Evolutionary conservation across 2,888 invertebrate species (phyloP).

Genomic region (Pachymerium ferrugineum): DNA sequence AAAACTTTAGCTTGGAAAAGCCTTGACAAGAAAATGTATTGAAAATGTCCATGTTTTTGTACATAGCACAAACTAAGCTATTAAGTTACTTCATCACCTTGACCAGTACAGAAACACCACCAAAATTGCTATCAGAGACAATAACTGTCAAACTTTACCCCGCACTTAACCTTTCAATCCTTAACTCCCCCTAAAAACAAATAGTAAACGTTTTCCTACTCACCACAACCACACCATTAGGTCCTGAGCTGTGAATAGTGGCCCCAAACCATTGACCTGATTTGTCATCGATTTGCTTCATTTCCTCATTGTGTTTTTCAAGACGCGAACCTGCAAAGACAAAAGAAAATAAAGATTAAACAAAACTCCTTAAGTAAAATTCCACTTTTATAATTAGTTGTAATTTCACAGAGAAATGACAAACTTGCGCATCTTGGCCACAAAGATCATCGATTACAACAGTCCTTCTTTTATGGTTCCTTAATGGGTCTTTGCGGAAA

Average conservation of each 20-base stretch:
- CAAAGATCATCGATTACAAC: neutral
- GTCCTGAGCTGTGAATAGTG: neutral
- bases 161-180: too few species aligned
- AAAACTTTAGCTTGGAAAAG: too few species aligned
- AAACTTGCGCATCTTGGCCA: neutral
- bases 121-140: too few species aligned
- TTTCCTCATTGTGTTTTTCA: neutral
- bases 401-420: neutral
- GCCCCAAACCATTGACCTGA: conserved; percentile 1
- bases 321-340: neutral
- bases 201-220: too few species aligned
- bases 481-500: neutral
- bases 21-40: too few species aligned
- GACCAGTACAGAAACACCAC: too few species aligned
- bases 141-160: too few species aligned
- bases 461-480: neutral
- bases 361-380: neutral
- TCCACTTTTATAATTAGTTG: neutral
- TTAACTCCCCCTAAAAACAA: too few species aligned
- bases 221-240: neutral
- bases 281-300: neutral
- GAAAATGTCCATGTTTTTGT: too few species aligned
- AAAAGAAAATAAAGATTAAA: neutral
- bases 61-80: too few species aligned
- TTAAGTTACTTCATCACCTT: too few species aligned